Percentiles rank a stretch among this genome's conserved stretches.
phyloP scores from a whole-genome alignment of 2,797 vertebrate species.

The Melanogrammus aeglefinus region DNA sequence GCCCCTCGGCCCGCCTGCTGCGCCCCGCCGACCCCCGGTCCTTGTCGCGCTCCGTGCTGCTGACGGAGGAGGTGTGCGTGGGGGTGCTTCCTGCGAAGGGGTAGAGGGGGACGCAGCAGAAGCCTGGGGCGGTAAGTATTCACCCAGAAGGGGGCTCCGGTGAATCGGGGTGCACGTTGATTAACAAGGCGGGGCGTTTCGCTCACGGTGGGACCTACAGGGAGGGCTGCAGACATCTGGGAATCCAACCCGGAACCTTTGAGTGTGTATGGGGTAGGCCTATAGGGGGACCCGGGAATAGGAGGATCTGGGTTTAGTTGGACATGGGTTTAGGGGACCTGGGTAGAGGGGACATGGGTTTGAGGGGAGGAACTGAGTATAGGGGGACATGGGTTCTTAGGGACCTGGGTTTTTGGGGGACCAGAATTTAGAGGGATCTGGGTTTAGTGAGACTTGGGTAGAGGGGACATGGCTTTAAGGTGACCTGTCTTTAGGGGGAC shows the following conservation, averaged over 20 bases:
- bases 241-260: no score
- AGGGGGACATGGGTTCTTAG: not conserved
- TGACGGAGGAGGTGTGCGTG: constrained; percentile 66
- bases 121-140: not conserved
- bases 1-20: constrained; percentile 62
- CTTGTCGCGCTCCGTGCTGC: constrained; percentile 70
- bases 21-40: constrained; percentile 60
- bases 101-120: not conserved
- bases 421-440: not conserved
- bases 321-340: no score
- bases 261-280: no score
- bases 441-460: not conserved
- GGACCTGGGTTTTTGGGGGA: not conserved
- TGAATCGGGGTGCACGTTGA: not conserved
- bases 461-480: no score
- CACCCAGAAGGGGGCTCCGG: not conserved
- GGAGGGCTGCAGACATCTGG: no score
- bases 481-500: not conserved
- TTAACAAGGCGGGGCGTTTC: not conserved
- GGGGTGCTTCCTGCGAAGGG: constrained; percentile 67
- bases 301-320: no score
- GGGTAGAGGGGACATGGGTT: not conserved
- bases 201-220: no score
- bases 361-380: not conserved
- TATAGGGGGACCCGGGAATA: no score